Percentiles rank a stretch among this genome's conserved stretches.
These are phyloP conservation scores for Chelonus formosanus DNA, from an alignment of 2,888 invertebrate species.

Conservation along the genomic window DNA sequence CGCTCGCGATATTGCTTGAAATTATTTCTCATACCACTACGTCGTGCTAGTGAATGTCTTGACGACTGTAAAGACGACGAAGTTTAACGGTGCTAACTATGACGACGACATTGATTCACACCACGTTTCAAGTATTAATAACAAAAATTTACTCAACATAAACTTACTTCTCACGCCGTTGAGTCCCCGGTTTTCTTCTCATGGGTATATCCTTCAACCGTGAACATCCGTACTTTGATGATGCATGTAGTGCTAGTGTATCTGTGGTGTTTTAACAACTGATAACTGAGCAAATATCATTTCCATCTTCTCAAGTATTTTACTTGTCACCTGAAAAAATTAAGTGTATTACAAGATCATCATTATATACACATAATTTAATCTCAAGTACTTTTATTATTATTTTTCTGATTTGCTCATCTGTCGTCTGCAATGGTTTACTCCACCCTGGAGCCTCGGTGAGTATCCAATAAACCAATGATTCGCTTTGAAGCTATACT, in stretches of 20 bases:
- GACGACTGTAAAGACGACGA: background rate
- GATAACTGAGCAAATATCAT: too few species aligned
- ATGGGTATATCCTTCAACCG: too few species aligned
- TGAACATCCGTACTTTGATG: too few species aligned
- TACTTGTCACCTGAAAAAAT: too few species aligned
- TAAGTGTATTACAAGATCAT: background rate
- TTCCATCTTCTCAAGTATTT: too few species aligned
- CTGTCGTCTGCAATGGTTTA: constrained; percentile 1
- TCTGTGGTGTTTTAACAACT: too few species aligned
- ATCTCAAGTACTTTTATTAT: constrained; percentile 1
- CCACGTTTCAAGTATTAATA: too few species aligned
- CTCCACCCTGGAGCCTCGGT: constrained; percentile 14
- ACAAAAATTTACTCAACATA: too few species aligned
- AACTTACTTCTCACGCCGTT: too few species aligned
- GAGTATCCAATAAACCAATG: constrained; percentile 15
- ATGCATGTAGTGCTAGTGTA: too few species aligned
- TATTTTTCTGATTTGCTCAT: constrained; percentile 8
- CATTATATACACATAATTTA: background rate
- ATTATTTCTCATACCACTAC: background rate
- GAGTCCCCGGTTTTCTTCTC: too few species aligned
- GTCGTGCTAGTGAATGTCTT: too few species aligned
- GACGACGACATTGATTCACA: background rate
- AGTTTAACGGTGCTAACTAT: background rate
- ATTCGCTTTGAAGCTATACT: background rate
- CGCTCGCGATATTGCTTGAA: constrained; percentile 1